These are phyloP conservation scores for Carcina quercana DNA, from an alignment of 2,888 invertebrate genomes.

Conservation along the genomic window DNA sequence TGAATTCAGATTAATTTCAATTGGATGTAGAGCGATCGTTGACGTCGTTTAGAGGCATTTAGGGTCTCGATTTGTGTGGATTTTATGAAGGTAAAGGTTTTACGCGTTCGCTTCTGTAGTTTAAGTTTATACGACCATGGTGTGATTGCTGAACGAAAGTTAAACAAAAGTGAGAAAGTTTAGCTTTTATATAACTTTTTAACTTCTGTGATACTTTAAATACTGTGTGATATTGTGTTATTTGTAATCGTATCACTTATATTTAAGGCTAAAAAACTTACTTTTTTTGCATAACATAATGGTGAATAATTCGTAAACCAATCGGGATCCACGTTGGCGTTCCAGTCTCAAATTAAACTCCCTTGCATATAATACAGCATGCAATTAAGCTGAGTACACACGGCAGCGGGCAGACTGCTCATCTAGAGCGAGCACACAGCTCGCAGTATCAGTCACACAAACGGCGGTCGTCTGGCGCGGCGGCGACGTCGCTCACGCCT, in stretches of 20 bases:
- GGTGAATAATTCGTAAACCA: no score
- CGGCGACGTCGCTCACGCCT: slow-evolving; percentile 21
- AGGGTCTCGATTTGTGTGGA: slow-evolving; percentile 12
- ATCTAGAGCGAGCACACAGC: slow-evolving; percentile 11
- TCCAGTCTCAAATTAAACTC: no score
- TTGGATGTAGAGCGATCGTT: slow-evolving; percentile 23
- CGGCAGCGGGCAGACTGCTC: slow-evolving; percentile 17
- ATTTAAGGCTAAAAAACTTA: no score
- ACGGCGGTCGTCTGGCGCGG: slow-evolving; percentile 34
- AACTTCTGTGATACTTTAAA: no score
- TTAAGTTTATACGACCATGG: background rate
- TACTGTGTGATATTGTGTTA: no score
- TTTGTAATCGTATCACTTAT: no score
- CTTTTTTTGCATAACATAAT: no score
- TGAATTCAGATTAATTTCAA: slow-evolving; percentile 40
- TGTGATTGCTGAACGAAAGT: no score
- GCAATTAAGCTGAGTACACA: slow-evolving; percentile 11
- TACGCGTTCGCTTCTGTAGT: background rate
- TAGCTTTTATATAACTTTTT: no score
- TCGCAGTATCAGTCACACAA: slow-evolving; percentile 25
- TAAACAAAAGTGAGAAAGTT: no score
- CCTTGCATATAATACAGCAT: no score
- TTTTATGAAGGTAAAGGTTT: slow-evolving; percentile 13
- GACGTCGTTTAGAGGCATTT: slow-evolving; percentile 7
- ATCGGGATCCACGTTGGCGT: no score